Conservation (phyloP, 2,113 vertebrate species). For the Sebastes schlegelii region DNA sequence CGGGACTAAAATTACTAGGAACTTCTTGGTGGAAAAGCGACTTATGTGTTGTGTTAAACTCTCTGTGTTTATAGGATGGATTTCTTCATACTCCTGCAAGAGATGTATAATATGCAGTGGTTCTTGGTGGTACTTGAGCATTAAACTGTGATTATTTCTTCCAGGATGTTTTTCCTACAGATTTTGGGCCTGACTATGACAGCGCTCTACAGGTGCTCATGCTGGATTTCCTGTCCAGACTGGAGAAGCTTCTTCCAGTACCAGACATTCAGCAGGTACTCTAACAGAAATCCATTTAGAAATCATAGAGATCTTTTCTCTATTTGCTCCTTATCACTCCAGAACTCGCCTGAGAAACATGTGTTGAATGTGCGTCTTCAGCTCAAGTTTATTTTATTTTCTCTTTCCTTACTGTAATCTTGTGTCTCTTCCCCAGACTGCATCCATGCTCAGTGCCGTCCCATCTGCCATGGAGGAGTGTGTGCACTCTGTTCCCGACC, state of each 20-base stretch:
- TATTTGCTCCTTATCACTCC: not conserved
- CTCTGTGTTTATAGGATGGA: not conserved
- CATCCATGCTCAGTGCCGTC: slow-evolving; percentile 69
- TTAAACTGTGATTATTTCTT: not conserved
- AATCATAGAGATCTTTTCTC: not conserved
- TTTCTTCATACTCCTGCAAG: not conserved
- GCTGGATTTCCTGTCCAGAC: slow-evolving; percentile 84
- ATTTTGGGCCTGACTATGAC: slow-evolving; percentile 85
- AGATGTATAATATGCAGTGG: not conserved
- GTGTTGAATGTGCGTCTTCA: too few species aligned
- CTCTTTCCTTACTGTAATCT: too few species aligned
- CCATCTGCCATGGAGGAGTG: slow-evolving; percentile 80
- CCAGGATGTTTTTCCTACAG: slow-evolving; percentile 81
- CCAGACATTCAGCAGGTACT: slow-evolving; percentile 81
- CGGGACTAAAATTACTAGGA: too few species aligned
- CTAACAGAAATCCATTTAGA: not conserved
- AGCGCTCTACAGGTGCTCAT: slow-evolving; percentile 85
- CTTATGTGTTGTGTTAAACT: not conserved
- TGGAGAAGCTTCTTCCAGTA: slow-evolving; percentile 81
- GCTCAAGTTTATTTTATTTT: too few species aligned
- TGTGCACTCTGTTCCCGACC: slow-evolving; percentile 74
- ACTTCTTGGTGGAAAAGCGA: too few species aligned
- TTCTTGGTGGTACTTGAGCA: not conserved
- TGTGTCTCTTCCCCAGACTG: slow-evolving; percentile 61
- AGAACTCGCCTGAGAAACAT: not conserved